Base-by-base conservation (phyloP, 2,797 vertebrate genomes). In the Dicrostonyx torquatus region DNA sequence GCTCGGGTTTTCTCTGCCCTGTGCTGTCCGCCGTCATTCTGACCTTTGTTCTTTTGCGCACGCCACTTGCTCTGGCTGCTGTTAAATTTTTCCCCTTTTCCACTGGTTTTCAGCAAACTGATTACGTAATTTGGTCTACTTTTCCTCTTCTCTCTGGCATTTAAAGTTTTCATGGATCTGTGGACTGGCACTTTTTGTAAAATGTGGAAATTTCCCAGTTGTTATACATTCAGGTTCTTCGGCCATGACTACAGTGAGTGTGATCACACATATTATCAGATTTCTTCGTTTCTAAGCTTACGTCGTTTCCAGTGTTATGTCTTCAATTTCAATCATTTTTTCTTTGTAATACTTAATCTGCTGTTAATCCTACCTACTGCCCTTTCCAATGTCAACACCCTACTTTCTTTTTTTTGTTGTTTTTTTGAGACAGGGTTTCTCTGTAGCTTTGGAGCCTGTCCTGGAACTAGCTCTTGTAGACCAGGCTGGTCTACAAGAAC, bases 341-440 rank as follows among this genome's bases (percentile, higher is more conserved):
- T 31, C 43, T 60, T 58, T 0, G 4, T 24, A 4, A 1, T 48
- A 0, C 29, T 48, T 70, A 29, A 12, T 29, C n/a, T 60, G 48
- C 72, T 45, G 1, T 70, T 26, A 70, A 53, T 40, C 73, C 55
- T 24, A 3, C 20, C 31, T 15, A 8, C 55, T 14, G 6, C 0
- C 29, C 58, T 43, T 68, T 26, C 68, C 37, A 1, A 2, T 40
- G 58, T 50, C 1, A 0, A 31, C 2, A 20, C 58, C 24, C 2
- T 5, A 43, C 15, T 70, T 18, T 77, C 73, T n/a, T n/a, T n/a
- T n/a, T n/a, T n/a, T n/a, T n/a, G n/a, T n/a, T n/a, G n/a, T n/a
- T n/a, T n/a, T n/a, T n/a, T n/a, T n/a, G n/a, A n/a, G n/a, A n/a
- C n/a, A n/a, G n/a, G n/a, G n/a, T n/a, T n/a, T n/a, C n/a, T n/a